Evolutionary conservation across 2,888 invertebrate species (phyloP), one percentile per base, ranked within the genome.

Genomic region (Mellilla xanthometata): DNA sequence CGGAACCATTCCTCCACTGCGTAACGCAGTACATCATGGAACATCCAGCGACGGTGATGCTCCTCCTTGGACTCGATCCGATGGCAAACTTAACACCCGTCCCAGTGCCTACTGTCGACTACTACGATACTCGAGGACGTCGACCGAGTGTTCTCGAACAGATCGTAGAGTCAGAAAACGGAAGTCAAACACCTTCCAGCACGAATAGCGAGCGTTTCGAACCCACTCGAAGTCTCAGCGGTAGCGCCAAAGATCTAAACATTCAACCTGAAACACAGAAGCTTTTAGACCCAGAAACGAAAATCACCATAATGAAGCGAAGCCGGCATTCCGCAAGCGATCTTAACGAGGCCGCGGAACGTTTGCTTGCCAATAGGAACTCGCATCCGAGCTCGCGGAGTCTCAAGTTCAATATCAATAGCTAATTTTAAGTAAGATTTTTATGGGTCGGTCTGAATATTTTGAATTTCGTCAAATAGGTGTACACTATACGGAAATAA

Each of bases 31-130:
- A 93, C 75, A 93, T 95, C 28, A 81, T 93, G 66, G 92, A 94
- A 53, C 94, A 96, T 81, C 94, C 95, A 0, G 92, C 93, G 2
- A 91, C 93, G 12, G 94, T 95, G 10, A 90, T 96, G 76, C 91
- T 93, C 26, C 91, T 95, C 24, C 85, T 96, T 31, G 95, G 95
- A 6, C 87, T 95, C 43, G 94, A 95, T 61, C 92, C 95, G 2
- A 84, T 86, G 76, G 90, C 77, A 31, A 80, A 76, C 52, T 60
- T 89, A 1, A 56, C 81, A 2, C 83, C 87, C 0, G 81, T 79
- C 49, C 59, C 91, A 72, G 61, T 89, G 47, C 54, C 90, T 45
- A 12, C 90, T 38, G 62, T 91, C 51, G 87, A 91, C 65, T 84
- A 91, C 76, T 71, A 83, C 73, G 72, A 91, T 69, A 55, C 89